These are phyloP conservation scores for Nasua narica DNA, from an alignment of 2,797 vertebrate genomes.

Conservation along the genomic window DNA sequence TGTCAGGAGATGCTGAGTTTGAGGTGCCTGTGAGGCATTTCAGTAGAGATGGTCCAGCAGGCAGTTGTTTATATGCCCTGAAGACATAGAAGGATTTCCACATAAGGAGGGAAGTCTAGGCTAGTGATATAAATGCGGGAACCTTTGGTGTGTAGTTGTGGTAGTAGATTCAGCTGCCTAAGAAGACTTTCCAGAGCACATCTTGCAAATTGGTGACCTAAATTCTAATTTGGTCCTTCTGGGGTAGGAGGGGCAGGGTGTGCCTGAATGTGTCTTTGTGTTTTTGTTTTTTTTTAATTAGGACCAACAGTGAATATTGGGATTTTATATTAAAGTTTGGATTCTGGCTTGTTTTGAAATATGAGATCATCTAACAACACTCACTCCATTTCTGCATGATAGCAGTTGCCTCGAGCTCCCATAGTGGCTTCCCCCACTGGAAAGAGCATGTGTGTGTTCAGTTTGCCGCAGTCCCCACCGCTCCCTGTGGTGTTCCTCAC, in stretches of 20 bases:
- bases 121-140: neutral
- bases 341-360: constrained; percentile 33
- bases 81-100: neutral
- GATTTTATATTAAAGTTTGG: constrained; percentile 21
- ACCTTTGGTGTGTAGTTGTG: neutral
- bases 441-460: neutral
- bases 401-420: neutral
- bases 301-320: neutral
- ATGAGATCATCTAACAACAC: neutral
- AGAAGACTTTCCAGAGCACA: neutral
- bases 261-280: neutral
- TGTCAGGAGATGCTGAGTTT: neutral
- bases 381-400: neutral
- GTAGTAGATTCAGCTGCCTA: neutral
- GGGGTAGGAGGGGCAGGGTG: too few species aligned
- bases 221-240: neutral
- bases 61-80: neutral
- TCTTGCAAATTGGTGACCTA: neutral
- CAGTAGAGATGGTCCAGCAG: neutral
- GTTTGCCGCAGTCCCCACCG: neutral
- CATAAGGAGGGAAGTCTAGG: neutral
- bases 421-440: neutral
- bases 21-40: neutral
- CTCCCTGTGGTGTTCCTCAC: neutral
- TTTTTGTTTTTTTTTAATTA: neutral